Base-by-base conservation (phyloP, 2,113 vertebrate genomes). In the Cololabis saira region DNA sequence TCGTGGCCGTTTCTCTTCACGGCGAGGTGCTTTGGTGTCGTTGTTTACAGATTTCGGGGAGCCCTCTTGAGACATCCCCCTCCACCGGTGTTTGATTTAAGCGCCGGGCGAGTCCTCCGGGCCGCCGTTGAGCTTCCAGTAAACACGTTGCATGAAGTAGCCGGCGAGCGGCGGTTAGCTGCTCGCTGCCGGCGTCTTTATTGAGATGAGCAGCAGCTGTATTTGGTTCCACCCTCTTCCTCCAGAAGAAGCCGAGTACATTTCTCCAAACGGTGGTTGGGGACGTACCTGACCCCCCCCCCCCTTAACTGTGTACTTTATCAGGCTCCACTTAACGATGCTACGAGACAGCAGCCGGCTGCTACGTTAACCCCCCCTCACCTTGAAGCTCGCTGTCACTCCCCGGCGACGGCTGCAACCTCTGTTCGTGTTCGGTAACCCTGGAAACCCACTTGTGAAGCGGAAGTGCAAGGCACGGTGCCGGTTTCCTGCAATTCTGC, bases 131-230 rank as follows among this genome's bases (percentile, higher is more conserved):
- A 67, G 66, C 72, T 53, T 65, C 67, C 70, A 54, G 80, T 91
- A 90, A 89, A 88, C 76, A 82, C 58, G 79, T 85, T 89, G 83
- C 74, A 66, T 84, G 87, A 88, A 88, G 49, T 19, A 64, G 62
- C 40, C 44, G 40, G 61, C 61, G 67, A n/a, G n/a, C 80, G 61
- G 70, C 60, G 40, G 74, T 76, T 75, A 71, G 63, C 74, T 70
- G 78, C 87, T 90, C 70, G 76, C 84, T 61, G 74, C 70, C 65
- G 64, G 49, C 52, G 67, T 67, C 48, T 90, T 93, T 90, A 92
- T 76, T 76, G 82, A 89, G 89, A 91, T 61, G 84, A 90, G 62
- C 90, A 89, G 88, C 92, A 93, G 92, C 91, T 94, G 92, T 88
- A 89, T 90, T 91, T 89, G 81, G 82, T 56, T 81, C 80, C 87